Conservation (phyloP, 2,888 invertebrate genomes). For the Tetragonula carbonaria region DNA sequence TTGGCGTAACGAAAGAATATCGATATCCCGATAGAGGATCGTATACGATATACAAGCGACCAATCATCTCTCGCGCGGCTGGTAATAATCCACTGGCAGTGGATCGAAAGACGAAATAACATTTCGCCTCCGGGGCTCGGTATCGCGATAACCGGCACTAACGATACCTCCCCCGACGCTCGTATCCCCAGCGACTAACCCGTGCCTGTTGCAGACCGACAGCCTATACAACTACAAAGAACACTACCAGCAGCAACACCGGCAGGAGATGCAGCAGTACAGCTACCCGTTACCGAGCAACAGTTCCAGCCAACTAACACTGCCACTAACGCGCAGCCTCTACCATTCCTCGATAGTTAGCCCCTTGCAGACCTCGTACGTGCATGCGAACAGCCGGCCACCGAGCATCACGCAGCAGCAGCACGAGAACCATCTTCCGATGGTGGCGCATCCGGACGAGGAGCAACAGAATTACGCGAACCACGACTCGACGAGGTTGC, state of each 20-base stretch:
- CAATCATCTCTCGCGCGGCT: not conserved
- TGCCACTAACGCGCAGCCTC: constrained; percentile 81
- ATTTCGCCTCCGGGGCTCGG: constrained; percentile 29
- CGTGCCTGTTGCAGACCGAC: constrained; percentile 82
- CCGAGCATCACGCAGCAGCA: constrained; percentile 59
- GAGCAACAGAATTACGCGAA: constrained; percentile 67
- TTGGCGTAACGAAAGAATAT: not conserved
- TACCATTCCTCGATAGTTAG: constrained; percentile 81
- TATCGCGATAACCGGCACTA: constrained; percentile 39
- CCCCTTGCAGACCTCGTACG: constrained; percentile 80
- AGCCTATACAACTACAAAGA: constrained; percentile 83
- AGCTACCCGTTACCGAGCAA: constrained; percentile 83
- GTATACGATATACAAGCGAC: not conserved
- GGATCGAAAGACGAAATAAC: constrained; percentile 28
- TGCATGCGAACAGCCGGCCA: constrained; percentile 77
- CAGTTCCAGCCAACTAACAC: constrained; percentile 82
- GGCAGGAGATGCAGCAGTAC: constrained; percentile 84
- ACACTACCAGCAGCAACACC: constrained; percentile 79
- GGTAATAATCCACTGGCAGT: not conserved
- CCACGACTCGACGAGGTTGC: constrained; percentile 50
- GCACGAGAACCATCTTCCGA: constrained; percentile 65
- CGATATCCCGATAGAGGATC: not conserved
- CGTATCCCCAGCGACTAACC: constrained; percentile 74
- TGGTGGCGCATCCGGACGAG: constrained; percentile 63
- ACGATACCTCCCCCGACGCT: constrained; percentile 33